Conservation (phyloP, 2,113 vertebrate species). For the Misgurnus anguillicaudatus region DNA sequence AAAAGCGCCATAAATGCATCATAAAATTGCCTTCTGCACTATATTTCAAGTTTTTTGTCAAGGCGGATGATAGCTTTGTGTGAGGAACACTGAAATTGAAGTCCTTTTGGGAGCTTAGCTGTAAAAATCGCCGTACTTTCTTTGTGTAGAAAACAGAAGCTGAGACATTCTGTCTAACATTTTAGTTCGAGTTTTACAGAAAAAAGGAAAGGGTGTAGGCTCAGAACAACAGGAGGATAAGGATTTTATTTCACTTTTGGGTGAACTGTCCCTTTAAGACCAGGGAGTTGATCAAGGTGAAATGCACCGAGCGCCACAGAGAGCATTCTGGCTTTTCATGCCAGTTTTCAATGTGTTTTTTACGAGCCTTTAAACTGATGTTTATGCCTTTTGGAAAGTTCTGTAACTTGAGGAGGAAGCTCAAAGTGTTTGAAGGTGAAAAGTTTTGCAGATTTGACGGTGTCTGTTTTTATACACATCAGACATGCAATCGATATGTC, state of each 20-base stretch:
- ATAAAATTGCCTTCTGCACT: too few species aligned
- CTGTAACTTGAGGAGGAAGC: slow-evolving; percentile 7
- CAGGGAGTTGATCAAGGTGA: slow-evolving; percentile 40
- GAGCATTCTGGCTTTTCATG: slow-evolving; percentile 42
- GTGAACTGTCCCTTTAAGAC: slow-evolving; percentile 42
- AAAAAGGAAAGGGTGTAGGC: background rate
- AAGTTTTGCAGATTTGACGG: background rate
- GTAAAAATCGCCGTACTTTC: background rate
- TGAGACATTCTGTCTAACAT: background rate
- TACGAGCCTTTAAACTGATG: slow-evolving; percentile 26
- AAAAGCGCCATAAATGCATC: background rate
- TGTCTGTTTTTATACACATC: too few species aligned
- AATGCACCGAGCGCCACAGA: background rate
- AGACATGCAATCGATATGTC: too few species aligned
- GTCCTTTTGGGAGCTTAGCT: background rate
- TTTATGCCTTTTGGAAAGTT: slow-evolving; percentile 12
- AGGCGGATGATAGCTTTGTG: too few species aligned
- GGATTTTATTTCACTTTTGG: too few species aligned
- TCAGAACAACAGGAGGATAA: background rate
- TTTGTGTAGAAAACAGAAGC: background rate
- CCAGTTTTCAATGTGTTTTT: slow-evolving; percentile 29
- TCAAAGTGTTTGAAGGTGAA: slow-evolving; percentile 14
- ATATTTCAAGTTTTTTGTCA: too few species aligned
- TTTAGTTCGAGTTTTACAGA: slow-evolving; percentile 41
- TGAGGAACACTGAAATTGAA: too few species aligned